phyloP scores from a whole-genome alignment of 1,140 invertebrate species.

The Drosophila arawakana region DNA sequence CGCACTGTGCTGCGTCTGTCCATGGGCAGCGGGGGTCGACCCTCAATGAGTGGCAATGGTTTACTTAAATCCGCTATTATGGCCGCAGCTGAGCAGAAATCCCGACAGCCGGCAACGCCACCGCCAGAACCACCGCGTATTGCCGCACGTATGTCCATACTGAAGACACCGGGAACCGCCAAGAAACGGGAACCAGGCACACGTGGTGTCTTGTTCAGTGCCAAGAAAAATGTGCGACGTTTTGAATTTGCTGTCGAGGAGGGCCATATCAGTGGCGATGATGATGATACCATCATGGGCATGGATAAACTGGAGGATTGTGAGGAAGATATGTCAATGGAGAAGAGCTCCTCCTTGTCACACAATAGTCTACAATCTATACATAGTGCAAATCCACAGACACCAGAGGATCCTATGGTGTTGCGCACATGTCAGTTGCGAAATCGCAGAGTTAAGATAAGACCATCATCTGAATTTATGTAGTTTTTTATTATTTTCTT shows the following conservation, averaged over 20 bases:
- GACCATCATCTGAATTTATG: conserved; percentile 72
- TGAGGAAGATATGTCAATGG: conserved; percentile 57
- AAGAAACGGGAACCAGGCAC: conserved; percentile 35
- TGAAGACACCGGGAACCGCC: conserved; percentile 73
- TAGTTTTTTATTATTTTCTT: conserved; percentile 30
- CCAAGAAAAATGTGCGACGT: conserved; percentile 74
- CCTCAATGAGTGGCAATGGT: conserved; percentile 21
- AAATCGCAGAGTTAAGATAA: conserved; percentile 62
- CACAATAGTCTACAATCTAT: neutral
- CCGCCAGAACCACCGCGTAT: neutral
- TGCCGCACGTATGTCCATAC: conserved; percentile 54
- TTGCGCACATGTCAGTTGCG: conserved; percentile 58
- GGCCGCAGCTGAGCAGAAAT: conserved; percentile 47
- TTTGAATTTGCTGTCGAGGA: conserved; percentile 70
- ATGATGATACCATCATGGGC: conserved; percentile 29
- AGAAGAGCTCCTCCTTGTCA: conserved; percentile 7
- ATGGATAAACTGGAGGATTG: conserved; percentile 57
- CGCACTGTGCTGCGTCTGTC: conserved; percentile 62
- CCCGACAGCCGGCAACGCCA: conserved; percentile 14
- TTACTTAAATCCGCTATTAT: conserved; percentile 59
- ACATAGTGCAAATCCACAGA: neutral
- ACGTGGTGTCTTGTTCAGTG: conserved; percentile 71
- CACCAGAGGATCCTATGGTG: neutral
- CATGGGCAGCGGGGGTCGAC: conserved; percentile 17
- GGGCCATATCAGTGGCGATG: conserved; percentile 39